Evolutionary conservation across 2,797 vertebrate species (phyloP).

Genomic region (Fratercula arctica): DNA sequence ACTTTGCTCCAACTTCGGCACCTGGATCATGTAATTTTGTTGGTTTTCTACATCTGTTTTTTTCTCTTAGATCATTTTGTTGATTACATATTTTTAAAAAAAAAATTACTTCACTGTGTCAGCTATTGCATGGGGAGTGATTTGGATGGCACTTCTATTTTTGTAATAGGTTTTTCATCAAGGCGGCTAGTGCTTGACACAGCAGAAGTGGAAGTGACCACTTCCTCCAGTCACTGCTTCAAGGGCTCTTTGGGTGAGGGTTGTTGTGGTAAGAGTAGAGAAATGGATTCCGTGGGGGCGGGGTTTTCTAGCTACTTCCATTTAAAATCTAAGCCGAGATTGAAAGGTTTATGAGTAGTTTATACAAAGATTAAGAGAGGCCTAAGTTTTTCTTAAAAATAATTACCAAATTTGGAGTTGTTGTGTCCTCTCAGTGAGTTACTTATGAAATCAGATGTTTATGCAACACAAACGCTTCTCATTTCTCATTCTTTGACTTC

Average conservation of each 20-base stretch:
- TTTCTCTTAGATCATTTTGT: neutral
- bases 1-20: neutral
- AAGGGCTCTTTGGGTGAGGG: neutral
- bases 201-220: neutral
- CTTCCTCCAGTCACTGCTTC: neutral
- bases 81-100: neutral
- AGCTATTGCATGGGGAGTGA: neutral
- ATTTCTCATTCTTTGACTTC: neutral
- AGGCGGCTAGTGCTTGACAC: neutral
- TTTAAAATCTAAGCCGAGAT: neutral
- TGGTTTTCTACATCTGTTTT: neutral
- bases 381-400: neutral
- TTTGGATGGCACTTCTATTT: neutral
- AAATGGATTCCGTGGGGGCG: rapidly evolving
- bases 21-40: neutral
- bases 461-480: neutral
- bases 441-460: slow-evolving; percentile 12
- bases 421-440: neutral
- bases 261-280: neutral
- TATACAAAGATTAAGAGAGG: neutral
- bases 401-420: neutral
- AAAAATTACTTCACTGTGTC: neutral
- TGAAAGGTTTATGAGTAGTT: neutral
- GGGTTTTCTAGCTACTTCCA: neutral
- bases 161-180: neutral